Conservation (phyloP, 2,888 invertebrate species). For the Heliconius sara region DNA sequence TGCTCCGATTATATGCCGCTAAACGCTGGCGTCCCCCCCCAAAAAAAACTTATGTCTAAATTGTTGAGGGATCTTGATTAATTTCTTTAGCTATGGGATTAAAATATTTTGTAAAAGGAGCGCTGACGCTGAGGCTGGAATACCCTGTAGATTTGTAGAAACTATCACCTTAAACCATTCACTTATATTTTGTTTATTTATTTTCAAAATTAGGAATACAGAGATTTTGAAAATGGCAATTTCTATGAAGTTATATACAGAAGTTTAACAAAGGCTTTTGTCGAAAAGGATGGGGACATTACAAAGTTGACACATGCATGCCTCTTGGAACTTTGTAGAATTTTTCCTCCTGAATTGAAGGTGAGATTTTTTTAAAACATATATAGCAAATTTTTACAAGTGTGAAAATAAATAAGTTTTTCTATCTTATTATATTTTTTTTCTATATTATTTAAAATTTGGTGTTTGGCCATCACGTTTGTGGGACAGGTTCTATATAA, state of each 20-base stretch:
- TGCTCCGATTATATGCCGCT: no score
- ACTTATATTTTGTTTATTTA: neutral
- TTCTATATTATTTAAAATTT: no score
- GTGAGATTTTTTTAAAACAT: slow-evolving; percentile 52
- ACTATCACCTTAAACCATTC: neutral
- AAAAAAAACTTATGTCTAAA: no score
- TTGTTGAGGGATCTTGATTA: no score
- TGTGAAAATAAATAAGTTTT: neutral
- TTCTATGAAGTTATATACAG: slow-evolving; percentile 74
- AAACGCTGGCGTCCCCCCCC: no score
- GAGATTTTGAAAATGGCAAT: slow-evolving; percentile 66
- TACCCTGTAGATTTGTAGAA: neutral
- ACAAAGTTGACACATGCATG: slow-evolving; percentile 62
- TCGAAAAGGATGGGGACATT: slow-evolving; percentile 64
- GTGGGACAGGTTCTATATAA: neutral
- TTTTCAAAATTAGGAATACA: slow-evolving; percentile 45
- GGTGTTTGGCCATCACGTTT: neutral
- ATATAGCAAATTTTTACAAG: neutral
- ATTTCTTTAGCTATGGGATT: no score
- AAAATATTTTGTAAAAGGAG: no score
- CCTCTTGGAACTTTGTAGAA: slow-evolving; percentile 58
- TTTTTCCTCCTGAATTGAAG: slow-evolving; percentile 61
- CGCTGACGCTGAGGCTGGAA: no score
- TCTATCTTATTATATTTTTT: neutral
- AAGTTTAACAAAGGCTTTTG: slow-evolving; percentile 60